Base-by-base conservation (phyloP, 2,888 invertebrate genomes). In the Drosophila parthenogenetica region DNA sequence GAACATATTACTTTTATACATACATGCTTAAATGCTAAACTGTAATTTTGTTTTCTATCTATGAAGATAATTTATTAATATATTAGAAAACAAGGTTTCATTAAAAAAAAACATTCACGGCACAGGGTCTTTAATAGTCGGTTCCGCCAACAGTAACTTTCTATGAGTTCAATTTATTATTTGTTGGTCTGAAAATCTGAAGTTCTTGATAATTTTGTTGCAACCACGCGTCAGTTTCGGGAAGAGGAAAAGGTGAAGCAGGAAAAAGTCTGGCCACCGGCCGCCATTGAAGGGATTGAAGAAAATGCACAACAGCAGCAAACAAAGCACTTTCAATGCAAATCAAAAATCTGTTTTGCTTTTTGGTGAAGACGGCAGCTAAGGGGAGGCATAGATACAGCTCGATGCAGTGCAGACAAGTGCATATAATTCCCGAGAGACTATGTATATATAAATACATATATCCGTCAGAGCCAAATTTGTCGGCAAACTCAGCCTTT, bases 271-370 rank as follows among this genome's bases (percentile, higher is more conserved):
- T 45, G 25, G 32, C 45, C 25, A 40, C n/a, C 25, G 25, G 32
- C 45, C 25, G 40, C 14, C 25, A 29, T 16, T n/a, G 37, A 17
- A n/a, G 17, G 32, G 49, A 8, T 7, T 11, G 37, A 43, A 54
- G 42, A 40, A 58, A 61, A 60, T 54, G 58, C 37, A 37, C 58
- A 43, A 29, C 39, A 48, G 60, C 60, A 48, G 58, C 35, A 32
- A 45, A 37, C 61, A 69, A 46, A 76, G 53, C 58, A 62, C 64
- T 65, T 71, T 71, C 76, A 71, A 80, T 82, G 84, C 87, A 86
- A 82, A 81, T 82, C 83, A 77, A 79, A 79, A 80, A 79, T 76
- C 64, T 58, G 70, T 69, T 75, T 57, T 70, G 70, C 72, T 75
- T 57, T 70, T 43, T 29, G 7, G 32, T 16, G 40, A 25, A 32